Evolutionary conservation across 92 coral and sea anemone genomes (phyloP).

Genomic region (Phenganax marumi): DNA sequence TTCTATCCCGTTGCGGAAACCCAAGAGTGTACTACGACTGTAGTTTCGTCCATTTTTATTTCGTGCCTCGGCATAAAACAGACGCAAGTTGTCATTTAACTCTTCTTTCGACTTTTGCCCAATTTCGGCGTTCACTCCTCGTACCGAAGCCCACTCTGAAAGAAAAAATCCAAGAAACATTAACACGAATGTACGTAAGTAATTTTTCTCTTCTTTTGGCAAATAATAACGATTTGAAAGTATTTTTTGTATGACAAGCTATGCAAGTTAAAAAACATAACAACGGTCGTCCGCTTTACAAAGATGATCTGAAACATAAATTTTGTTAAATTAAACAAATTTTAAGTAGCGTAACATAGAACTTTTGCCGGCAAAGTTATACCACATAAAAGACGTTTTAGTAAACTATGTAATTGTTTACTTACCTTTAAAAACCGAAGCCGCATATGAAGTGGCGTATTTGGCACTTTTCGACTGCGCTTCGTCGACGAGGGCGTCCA

Average conservation of each 20-base stretch:
- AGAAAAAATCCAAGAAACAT: not conserved
- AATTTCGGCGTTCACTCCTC: not conserved
- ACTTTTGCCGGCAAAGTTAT: not conserved
- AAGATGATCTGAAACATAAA: too few species aligned
- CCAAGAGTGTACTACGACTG: conserved; percentile 20
- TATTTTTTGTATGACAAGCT: too few species aligned
- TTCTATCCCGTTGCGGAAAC: conserved; percentile 17
- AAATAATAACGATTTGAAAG: too few species aligned
- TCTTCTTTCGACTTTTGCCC: conserved; percentile 22
- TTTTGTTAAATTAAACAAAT: not conserved
- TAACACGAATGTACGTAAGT: too few species aligned
- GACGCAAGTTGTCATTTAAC: conserved; percentile 15
- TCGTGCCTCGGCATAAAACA: conserved; percentile 18
- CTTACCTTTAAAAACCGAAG: conserved; percentile 4
- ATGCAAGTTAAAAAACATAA: too few species aligned
- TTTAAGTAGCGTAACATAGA: not conserved
- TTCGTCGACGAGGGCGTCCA: not conserved
- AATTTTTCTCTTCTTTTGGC: too few species aligned
- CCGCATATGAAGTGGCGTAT: not conserved
- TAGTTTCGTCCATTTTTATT: conserved; percentile 10
- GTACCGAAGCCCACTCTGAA: not conserved
- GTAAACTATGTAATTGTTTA: not conserved
- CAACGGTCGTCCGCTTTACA: too few species aligned
- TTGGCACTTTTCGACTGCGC: not conserved
- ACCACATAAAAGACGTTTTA: not conserved